Evolutionary conservation across 2,113 vertebrate genomes (phyloP).

Genomic region (Echinops telfairi): DNA sequence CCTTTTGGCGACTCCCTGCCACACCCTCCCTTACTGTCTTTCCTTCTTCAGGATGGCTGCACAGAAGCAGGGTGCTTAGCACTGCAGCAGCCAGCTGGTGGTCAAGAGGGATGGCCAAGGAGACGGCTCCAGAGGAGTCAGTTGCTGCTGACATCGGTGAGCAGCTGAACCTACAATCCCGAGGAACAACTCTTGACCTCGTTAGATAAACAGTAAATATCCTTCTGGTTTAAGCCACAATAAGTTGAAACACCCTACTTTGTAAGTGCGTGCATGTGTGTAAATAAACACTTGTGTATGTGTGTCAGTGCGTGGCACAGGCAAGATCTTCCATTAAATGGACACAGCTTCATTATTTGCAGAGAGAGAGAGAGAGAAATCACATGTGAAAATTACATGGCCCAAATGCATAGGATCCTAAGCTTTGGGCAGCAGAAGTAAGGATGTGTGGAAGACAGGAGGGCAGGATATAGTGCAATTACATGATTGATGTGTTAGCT

Average conservation of each 20-base stretch:
- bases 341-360: not conserved
- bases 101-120: not conserved
- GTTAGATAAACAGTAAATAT: not conserved
- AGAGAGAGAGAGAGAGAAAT: not conserved
- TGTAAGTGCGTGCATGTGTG: not conserved
- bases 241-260: not conserved
- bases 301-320: not conserved
- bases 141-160: not conserved
- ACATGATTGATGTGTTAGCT: not conserved
- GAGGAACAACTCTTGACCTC: not conserved
- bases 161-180: not conserved
- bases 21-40: not conserved
- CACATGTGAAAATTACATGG: not conserved
- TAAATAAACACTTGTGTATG: not conserved
- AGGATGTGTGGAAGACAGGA: slow-evolving; percentile 2
- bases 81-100: not conserved
- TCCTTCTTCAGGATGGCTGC: not conserved
- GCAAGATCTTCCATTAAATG: not conserved
- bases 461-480: not conserved
- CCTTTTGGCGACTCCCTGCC: not conserved
- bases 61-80: not conserved
- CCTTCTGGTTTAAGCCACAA: not conserved
- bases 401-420: not conserved
- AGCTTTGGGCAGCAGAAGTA: not conserved
- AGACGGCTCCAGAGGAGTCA: not conserved